phyloP scores from a whole-genome alignment of 2,113 vertebrate species.

The Gopherus evgoodei region DNA sequence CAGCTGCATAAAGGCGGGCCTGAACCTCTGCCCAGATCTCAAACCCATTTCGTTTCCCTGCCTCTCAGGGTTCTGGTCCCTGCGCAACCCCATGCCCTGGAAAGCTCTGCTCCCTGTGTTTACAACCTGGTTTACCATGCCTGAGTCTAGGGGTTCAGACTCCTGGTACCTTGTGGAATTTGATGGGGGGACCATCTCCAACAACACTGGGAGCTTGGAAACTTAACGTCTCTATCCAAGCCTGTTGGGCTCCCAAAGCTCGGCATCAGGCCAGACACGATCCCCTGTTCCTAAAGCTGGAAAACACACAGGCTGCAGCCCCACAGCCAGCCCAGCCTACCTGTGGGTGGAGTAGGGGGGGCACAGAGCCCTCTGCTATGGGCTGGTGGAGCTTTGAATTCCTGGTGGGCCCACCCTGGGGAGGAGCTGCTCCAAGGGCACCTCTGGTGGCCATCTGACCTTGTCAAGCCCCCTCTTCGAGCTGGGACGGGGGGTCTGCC shows the following conservation, averaged over 20 bases:
- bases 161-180: not conserved
- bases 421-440: not conserved
- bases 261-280: not conserved
- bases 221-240: not conserved
- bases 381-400: not conserved
- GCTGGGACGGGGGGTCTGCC: not conserved
- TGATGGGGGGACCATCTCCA: not conserved
- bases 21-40: not conserved
- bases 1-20: not conserved
- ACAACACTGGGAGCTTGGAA: not conserved
- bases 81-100: not conserved
- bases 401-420: not conserved
- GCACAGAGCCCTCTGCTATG: not conserved
- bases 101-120: accelerated
- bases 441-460: not conserved
- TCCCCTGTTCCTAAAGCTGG: not conserved
- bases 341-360: not conserved
- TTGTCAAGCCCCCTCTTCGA: not conserved
- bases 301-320: not conserved
- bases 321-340: not conserved
- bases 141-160: not conserved
- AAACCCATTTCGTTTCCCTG: not conserved
- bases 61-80: not conserved
- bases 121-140: accelerated
- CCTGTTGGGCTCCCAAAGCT: not conserved